Conservation (phyloP, 2,888 invertebrate genomes). For the Notodonta dromedarius region DNA sequence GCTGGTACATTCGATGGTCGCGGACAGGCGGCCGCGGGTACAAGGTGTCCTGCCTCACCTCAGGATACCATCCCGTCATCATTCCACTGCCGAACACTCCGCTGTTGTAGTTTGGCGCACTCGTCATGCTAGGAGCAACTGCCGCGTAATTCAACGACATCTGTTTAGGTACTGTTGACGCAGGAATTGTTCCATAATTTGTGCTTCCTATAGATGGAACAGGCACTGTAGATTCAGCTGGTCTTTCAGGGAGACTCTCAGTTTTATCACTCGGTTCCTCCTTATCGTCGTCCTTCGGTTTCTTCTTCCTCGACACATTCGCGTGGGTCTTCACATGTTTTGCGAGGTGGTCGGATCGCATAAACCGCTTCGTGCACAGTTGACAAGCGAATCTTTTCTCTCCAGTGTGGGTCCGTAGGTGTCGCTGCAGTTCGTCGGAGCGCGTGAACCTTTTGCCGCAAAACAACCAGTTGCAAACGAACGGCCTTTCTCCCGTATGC, state of each 20-base stretch:
- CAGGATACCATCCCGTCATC: slow-evolving; percentile 69
- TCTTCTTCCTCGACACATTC: slow-evolving; percentile 83
- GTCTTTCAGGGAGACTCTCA: slow-evolving; percentile 33
- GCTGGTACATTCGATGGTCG: slow-evolving; percentile 71
- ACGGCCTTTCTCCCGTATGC: slow-evolving; percentile 97
- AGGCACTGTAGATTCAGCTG: slow-evolving; percentile 22
- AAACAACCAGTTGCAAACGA: slow-evolving; percentile 94
- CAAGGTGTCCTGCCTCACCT: slow-evolving; percentile 65
- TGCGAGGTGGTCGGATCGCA: slow-evolving; percentile 96
- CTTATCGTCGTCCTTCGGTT: slow-evolving; percentile 71
- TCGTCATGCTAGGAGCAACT: slow-evolving; percentile 57
- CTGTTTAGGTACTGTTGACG: slow-evolving; percentile 50
- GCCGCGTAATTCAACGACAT: slow-evolving; percentile 65
- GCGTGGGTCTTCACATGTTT: slow-evolving; percentile 96
- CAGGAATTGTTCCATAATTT: slow-evolving; percentile 66
- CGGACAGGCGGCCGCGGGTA: slow-evolving; percentile 62
- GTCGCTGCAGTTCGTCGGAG: slow-evolving; percentile 95
- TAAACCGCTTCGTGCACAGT: slow-evolving; percentile 95
- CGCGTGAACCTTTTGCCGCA: slow-evolving; percentile 96
- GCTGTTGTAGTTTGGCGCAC: slow-evolving; percentile 55
- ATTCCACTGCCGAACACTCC: slow-evolving; percentile 58
- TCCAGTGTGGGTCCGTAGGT: slow-evolving; percentile 94
- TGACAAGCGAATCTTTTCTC: slow-evolving; percentile 95
- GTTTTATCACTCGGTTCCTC: slow-evolving; percentile 62
- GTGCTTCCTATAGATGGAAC: slow-evolving; percentile 56